These are phyloP conservation scores for Lutjanus argentimaculatus DNA, from an alignment of 2,797 vertebrate species.

Conservation along the genomic window DNA sequence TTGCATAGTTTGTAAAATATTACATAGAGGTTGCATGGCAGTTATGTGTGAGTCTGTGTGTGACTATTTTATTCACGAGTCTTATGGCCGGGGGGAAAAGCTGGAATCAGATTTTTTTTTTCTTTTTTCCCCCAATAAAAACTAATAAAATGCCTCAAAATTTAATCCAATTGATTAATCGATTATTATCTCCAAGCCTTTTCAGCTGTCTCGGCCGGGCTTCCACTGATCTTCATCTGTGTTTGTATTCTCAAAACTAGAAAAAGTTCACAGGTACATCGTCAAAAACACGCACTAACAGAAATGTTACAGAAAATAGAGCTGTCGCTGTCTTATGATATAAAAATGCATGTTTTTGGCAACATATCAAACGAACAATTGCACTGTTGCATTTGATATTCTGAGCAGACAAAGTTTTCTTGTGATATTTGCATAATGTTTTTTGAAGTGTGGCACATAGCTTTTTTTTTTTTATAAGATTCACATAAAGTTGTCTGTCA, in stretches of 20 bases:
- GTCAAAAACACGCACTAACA: background rate
- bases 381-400: constrained; percentile 1
- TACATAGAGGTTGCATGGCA: too few species aligned
- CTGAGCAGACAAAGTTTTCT: background rate
- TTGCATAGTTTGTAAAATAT: too few species aligned
- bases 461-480: constrained; percentile 14
- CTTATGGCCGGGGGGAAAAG: too few species aligned
- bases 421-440: background rate
- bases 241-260: background rate
- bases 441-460: background rate
- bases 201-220: background rate
- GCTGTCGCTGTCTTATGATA: background rate
- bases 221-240: background rate
- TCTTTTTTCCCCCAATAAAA: too few species aligned
- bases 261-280: background rate
- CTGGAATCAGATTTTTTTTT: too few species aligned
- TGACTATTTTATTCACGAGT: too few species aligned
- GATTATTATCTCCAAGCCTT: too few species aligned
- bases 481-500: constrained; percentile 27
- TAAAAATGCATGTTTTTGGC: background rate
- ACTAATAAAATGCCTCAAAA: too few species aligned
- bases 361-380: background rate
- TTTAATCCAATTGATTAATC: too few species aligned
- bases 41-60: too few species aligned
- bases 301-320: background rate